Conservation (phyloP, 2,888 invertebrate species). For the Orthonevra nobilis region DNA sequence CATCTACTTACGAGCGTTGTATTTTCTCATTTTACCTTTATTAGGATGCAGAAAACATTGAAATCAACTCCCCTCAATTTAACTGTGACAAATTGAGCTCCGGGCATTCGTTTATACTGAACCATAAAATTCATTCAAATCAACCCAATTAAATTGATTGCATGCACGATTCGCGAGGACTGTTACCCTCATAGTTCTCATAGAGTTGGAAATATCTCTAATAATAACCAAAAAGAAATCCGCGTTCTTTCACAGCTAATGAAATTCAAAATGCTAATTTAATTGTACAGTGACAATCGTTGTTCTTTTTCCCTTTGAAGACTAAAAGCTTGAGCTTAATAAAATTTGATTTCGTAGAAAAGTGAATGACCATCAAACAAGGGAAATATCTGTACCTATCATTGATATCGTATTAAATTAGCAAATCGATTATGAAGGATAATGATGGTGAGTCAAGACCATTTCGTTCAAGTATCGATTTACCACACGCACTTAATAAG, state of each 20-base stretch:
- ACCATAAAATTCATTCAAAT: conserved; percentile 34
- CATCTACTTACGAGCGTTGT: too few species aligned
- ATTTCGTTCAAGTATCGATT: not conserved
- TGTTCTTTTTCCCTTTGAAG: not conserved
- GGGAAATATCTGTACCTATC: not conserved
- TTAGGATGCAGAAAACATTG: conserved; percentile 25
- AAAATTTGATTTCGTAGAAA: not conserved
- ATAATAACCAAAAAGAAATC: too few species aligned
- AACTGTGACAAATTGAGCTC: not conserved
- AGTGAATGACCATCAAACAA: not conserved
- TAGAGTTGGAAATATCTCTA: too few species aligned
- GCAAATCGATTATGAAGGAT: conserved; percentile 7
- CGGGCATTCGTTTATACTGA: not conserved
- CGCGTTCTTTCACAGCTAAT: not conserved
- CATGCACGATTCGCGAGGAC: conserved; percentile 3
- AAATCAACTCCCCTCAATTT: conserved; percentile 10
- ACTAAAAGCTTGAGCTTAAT: not conserved
- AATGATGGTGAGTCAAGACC: conserved; percentile 1
- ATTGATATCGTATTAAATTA: not conserved
- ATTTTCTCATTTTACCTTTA: not conserved
- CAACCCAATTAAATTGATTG: conserved; percentile 41
- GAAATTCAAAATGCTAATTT: not conserved
- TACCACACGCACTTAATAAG: not conserved
- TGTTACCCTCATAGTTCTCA: not conserved
- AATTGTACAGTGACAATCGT: conserved; percentile 1